Evolutionary conservation across 1,140 invertebrate genomes (phyloP).

Genomic region (Drosophila tropicalis): DNA sequence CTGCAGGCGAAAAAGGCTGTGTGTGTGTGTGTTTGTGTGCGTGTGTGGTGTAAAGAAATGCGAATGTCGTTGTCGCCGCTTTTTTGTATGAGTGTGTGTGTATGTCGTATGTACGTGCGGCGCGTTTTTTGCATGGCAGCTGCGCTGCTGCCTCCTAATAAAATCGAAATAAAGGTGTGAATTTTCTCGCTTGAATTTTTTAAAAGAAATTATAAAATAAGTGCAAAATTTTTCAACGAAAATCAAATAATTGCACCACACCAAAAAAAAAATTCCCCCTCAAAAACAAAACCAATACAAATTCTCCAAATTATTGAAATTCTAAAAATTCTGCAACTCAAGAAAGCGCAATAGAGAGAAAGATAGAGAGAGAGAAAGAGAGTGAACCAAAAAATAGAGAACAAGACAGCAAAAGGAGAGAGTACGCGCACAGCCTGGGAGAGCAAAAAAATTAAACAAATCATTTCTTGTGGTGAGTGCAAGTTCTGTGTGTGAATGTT

Average conservation of each 20-base stretch:
- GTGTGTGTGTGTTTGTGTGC: slow-evolving; percentile 32
- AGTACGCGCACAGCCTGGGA: slow-evolving; percentile 36
- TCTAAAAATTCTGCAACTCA: slow-evolving; percentile 52
- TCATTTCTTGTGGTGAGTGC: slow-evolving; percentile 60
- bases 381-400: slow-evolving; percentile 28
- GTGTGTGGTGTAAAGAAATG: slow-evolving; percentile 55
- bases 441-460: slow-evolving; percentile 54
- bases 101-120: slow-evolving; percentile 46
- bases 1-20: slow-evolving; percentile 19
- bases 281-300: slow-evolving; percentile 10
- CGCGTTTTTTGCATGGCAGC: slow-evolving; percentile 63
- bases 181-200: slow-evolving; percentile 28
- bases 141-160: slow-evolving; percentile 45
- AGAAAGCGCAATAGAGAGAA: slow-evolving; percentile 27
- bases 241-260: slow-evolving; percentile 49
- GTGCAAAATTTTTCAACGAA: slow-evolving; percentile 32
- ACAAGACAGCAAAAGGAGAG: slow-evolving; percentile 20
- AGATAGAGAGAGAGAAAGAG: slow-evolving; percentile 17
- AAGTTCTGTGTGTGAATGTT: slow-evolving; percentile 14
- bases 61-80: slow-evolving; percentile 58
- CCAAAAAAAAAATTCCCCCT: slow-evolving; percentile 22
- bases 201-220: neutral
- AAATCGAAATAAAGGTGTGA: slow-evolving; percentile 53
- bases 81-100: slow-evolving; percentile 46
- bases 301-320: neutral